phyloP scores from a whole-genome alignment of 2,113 vertebrate species.

The Damaliscus lunatus region DNA sequence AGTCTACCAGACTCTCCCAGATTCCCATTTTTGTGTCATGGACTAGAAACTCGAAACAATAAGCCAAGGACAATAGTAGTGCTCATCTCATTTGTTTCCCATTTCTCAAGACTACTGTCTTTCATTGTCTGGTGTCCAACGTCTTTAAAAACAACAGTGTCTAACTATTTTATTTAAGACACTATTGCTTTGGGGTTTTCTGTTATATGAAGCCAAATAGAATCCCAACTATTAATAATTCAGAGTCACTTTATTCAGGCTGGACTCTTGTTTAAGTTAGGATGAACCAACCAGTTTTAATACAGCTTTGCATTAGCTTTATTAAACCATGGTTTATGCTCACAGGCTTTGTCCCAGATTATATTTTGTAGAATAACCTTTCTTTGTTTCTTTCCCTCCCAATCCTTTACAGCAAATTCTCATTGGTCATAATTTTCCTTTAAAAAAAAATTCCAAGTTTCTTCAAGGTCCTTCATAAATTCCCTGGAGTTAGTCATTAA shows the following conservation, averaged over 20 bases:
- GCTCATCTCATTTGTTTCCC: not conserved
- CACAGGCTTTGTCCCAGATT: not conserved
- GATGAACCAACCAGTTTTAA: not conserved
- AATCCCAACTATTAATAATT: not conserved
- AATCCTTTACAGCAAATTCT: conserved; percentile 5
- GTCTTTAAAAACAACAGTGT: not conserved
- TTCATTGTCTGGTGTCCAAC: not conserved
- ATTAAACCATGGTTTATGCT: not conserved
- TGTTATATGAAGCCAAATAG: not conserved
- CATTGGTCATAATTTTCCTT: not conserved
- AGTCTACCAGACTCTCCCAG: not conserved
- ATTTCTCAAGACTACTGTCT: not conserved
- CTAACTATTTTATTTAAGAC: not conserved
- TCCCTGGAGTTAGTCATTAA: not conserved
- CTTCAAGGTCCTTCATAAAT: not conserved
- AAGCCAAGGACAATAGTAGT: not conserved
- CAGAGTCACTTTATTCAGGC: not conserved
- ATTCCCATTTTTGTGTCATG: not conserved
- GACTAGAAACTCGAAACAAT: not conserved
- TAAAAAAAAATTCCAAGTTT: not conserved
- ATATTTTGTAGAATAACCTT: not conserved
- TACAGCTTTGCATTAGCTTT: not conserved
- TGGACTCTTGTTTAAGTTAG: not conserved
- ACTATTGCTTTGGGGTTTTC: not conserved
- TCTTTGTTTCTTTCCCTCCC: not conserved